Percentiles rank a stretch among this genome's conserved stretches.
Conservation (phyloP, 2,797 vertebrate genomes). For the Carcharodon carcharias region DNA sequence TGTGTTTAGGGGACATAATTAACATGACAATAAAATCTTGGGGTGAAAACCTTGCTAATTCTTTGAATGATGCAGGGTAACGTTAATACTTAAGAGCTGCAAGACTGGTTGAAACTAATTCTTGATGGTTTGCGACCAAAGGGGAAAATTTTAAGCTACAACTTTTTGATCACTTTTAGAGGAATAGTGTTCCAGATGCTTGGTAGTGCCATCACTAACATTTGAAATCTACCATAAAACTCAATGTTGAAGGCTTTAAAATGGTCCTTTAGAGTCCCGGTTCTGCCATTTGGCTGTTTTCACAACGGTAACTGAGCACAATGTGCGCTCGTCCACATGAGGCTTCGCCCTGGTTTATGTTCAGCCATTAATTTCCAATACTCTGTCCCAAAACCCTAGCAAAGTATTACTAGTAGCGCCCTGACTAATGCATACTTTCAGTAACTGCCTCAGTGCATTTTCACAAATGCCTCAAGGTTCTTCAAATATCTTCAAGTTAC, state of each 20-base stretch:
- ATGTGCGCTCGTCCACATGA: not conserved
- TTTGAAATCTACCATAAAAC: not conserved
- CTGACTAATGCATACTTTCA: not conserved
- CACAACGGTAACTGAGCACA: not conserved
- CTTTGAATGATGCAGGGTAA: not conserved
- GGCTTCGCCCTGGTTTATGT: not conserved
- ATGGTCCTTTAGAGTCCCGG: not conserved
- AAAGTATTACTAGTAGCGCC: not conserved
- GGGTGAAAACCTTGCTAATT: no score
- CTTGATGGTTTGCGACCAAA: no score
- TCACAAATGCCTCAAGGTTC: not conserved
- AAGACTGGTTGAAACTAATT: not conserved
- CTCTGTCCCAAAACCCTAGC: not conserved
- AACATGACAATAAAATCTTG: not conserved
- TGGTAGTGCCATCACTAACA: not conserved
- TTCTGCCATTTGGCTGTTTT: not conserved
- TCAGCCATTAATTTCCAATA: not conserved
- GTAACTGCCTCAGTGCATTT: not conserved
- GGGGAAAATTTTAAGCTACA: not conserved
- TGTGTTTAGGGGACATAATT: not conserved
- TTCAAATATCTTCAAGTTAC: not conserved
- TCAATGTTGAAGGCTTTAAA: not conserved
- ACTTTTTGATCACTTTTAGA: not conserved
- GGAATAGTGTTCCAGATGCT: not conserved
- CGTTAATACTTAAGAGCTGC: not conserved